Evolutionary conservation across 2,888 invertebrate genomes (phyloP).

Genomic region (Rhyacophila evoluta): DNA sequence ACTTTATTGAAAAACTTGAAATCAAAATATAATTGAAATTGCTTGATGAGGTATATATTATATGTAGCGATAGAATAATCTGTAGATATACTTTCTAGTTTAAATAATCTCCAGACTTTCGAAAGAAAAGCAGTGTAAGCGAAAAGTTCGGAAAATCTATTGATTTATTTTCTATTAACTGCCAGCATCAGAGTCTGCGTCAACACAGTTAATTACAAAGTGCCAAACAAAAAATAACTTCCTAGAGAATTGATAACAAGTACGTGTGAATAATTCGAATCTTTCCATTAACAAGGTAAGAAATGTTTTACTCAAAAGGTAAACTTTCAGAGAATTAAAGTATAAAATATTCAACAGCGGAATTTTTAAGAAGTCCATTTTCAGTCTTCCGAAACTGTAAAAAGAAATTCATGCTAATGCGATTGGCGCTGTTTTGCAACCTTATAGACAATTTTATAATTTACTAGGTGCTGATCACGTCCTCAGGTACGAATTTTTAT

Average conservation of each 20-base stretch:
- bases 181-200: not conserved
- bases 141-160: not conserved
- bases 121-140: too few species aligned
- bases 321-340: not conserved
- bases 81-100: too few species aligned
- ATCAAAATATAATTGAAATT: too few species aligned
- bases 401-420: not conserved
- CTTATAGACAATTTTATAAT: too few species aligned
- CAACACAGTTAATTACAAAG: conserved; percentile 10
- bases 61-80: too few species aligned
- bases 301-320: not conserved
- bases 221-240: not conserved
- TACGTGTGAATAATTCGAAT: conserved; percentile 2
- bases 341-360: not conserved
- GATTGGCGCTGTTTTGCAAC: not conserved
- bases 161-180: not conserved
- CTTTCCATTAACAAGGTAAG: not conserved
- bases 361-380: not conserved
- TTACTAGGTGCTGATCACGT: too few species aligned
- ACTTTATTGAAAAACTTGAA: too few species aligned
- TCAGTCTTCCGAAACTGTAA: not conserved
- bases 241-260: not conserved
- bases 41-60: too few species aligned
- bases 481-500: not conserved
- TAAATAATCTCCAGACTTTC: too few species aligned